These are phyloP conservation scores for Agriotes lineatus DNA, from an alignment of 2,888 invertebrate genomes.

Conservation along the genomic window DNA sequence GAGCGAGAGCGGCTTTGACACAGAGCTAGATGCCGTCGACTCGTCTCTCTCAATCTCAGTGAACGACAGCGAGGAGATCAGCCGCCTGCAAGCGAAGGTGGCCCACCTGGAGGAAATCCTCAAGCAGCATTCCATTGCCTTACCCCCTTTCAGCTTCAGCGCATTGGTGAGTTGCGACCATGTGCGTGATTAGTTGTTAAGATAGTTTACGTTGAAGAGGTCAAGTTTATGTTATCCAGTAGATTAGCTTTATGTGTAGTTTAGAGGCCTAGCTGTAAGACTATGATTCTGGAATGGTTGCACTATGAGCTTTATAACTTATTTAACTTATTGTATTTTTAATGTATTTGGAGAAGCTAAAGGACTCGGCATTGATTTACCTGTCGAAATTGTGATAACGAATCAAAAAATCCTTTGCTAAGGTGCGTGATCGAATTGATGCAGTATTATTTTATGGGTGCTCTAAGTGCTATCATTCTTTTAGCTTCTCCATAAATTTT, in stretches of 20 bases:
- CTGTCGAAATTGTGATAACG: slow-evolving; percentile 34
- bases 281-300: slow-evolving; percentile 57
- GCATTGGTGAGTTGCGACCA: slow-evolving; percentile 54
- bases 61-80: slow-evolving; percentile 49
- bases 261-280: slow-evolving; percentile 48
- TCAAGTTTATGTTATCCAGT: slow-evolving; percentile 13
- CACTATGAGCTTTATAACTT: slow-evolving; percentile 57
- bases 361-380: slow-evolving; percentile 48
- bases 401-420: background rate
- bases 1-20: slow-evolving; percentile 65
- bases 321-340: slow-evolving; percentile 44
- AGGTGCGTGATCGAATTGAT: slow-evolving; percentile 22
- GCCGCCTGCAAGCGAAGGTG: slow-evolving; percentile 60
- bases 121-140: slow-evolving; percentile 59
- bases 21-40: slow-evolving; percentile 62
- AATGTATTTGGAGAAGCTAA: slow-evolving; percentile 59
- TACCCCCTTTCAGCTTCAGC: slow-evolving; percentile 51
- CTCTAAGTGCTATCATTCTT: slow-evolving; percentile 62
- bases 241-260: slow-evolving; percentile 33
- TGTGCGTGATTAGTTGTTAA: no score
- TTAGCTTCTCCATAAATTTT: slow-evolving; percentile 63
- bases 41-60: slow-evolving; percentile 58
- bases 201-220: slow-evolving; percentile 1
- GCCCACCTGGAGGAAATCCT: slow-evolving; percentile 63
- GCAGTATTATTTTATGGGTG: slow-evolving; percentile 48